Base-by-base conservation (phyloP, 2,797 vertebrate genomes). In the Ibycter americanus region DNA sequence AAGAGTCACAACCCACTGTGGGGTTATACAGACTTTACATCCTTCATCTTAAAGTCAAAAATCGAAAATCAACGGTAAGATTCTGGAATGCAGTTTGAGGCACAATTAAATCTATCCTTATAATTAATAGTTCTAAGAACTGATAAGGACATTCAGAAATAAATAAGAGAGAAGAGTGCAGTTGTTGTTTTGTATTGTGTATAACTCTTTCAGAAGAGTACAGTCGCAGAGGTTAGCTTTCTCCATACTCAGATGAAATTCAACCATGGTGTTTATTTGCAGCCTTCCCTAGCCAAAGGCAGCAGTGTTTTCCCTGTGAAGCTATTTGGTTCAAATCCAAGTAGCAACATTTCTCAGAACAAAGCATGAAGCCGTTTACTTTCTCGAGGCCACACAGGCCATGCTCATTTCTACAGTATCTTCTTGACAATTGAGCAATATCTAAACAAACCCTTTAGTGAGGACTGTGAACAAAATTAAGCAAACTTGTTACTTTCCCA, bases 241-340 rank as follows among this genome's bases (percentile, higher is more conserved):
- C 77, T 83, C 70, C 19, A 29, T 46, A 51, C 70, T 67, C 73
- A 52, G 56, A 78, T 56, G 38, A 83, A 36, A 87, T 90, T 89
- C 70, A 80, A 4, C 58, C 27, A 14, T 14, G 19, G 26, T 72
- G 54, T 85, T 74, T 87, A 38, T 90, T 95, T 93, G 68, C 67
- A 94, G 63, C 42, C 27, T n/a, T 73, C 38, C 52, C 76, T 95
- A 79, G 89, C 78, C 87, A 59, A 94, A 84, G 52, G 7, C 6
- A 14, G 55, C 38, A 84, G 29, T 56, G 42, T 93, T 93, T 94
- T 92, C 70, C 71, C 83, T 72, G 46, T 84, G 83, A 94, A 94
- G 66, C 34, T 47, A 58, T 78, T 96, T 94, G 83, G 42, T 93
- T 80, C n/a, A 62, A 82, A 68, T 76, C 70, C 88, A 94, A 93